Evolutionary conservation across 1,140 invertebrate species (phyloP).

Genomic region (Apis dorsata): DNA sequence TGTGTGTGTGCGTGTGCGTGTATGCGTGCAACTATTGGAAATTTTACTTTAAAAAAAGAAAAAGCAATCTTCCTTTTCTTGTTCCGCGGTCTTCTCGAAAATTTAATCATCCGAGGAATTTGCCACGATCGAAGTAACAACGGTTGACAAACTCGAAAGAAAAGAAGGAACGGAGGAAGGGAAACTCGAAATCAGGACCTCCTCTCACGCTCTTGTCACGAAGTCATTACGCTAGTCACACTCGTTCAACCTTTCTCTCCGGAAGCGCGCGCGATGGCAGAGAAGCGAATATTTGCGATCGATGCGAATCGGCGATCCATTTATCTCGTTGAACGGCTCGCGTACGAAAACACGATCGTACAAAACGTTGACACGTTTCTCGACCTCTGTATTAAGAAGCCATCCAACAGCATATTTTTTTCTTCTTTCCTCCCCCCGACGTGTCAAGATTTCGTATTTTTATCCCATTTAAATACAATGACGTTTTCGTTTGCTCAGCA

Average conservation of each 20-base stretch:
- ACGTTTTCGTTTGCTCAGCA: conserved; percentile 58
- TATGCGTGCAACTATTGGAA: no score
- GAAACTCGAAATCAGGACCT: conserved; percentile 40
- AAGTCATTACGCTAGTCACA: conserved; percentile 52
- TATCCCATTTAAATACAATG: not conserved
- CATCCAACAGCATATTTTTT: not conserved
- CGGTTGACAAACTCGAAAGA: no score
- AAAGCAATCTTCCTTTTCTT: no score
- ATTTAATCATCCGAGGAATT: no score
- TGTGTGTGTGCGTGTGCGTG: not conserved
- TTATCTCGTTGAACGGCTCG: not conserved
- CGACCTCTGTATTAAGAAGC: not conserved
- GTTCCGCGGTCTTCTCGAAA: no score
- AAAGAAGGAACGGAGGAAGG: not conserved
- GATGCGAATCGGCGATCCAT: not conserved
- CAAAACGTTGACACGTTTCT: not conserved
- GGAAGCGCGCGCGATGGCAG: not conserved
- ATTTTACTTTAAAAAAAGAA: no score
- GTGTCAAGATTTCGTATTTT: no score
- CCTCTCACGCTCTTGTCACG: conserved; percentile 50
- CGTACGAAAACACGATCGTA: not conserved
- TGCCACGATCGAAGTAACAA: no score
- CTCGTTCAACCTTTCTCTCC: conserved; percentile 19
- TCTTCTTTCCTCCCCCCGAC: no score
- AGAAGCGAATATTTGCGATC: conserved; percentile 38